phyloP scores from a whole-genome alignment of 2,797 vertebrate genomes.

The Sus cebifrons region DNA sequence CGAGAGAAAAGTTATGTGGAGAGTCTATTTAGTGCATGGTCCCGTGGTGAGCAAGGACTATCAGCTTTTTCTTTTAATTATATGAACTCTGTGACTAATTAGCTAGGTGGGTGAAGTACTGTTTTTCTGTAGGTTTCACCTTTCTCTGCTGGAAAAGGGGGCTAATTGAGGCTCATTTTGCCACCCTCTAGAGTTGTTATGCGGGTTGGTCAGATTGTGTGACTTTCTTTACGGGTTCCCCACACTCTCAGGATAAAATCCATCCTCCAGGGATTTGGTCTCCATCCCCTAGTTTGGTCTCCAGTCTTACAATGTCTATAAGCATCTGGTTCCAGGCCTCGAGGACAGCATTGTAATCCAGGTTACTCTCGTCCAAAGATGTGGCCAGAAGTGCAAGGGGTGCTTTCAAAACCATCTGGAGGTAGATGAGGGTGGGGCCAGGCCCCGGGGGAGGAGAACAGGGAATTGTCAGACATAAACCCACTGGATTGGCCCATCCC shows the following conservation, averaged over 20 bases:
- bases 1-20: neutral
- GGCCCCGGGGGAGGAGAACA: neutral
- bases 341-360: neutral
- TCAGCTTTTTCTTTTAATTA: neutral
- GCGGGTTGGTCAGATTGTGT: neutral
- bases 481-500: neutral
- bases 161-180: neutral
- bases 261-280: neutral
- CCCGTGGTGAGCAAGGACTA: neutral
- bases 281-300: neutral
- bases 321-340: neutral
- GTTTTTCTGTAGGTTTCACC: conserved; percentile 1
- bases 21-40: neutral
- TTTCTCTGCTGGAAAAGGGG: neutral
- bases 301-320: neutral
- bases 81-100: neutral
- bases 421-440: neutral
- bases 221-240: neutral
- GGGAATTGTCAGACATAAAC: neutral
- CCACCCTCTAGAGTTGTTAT: neutral
- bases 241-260: neutral
- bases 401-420: neutral
- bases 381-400: neutral
- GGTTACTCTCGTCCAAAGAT: neutral
- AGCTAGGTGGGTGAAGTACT: neutral